A percentile compares a stretch with the other conserved stretches of the same genome.
Evolutionary conservation across 2,888 invertebrate species (phyloP).

Genomic region (Adelognathus sp.): DNA sequence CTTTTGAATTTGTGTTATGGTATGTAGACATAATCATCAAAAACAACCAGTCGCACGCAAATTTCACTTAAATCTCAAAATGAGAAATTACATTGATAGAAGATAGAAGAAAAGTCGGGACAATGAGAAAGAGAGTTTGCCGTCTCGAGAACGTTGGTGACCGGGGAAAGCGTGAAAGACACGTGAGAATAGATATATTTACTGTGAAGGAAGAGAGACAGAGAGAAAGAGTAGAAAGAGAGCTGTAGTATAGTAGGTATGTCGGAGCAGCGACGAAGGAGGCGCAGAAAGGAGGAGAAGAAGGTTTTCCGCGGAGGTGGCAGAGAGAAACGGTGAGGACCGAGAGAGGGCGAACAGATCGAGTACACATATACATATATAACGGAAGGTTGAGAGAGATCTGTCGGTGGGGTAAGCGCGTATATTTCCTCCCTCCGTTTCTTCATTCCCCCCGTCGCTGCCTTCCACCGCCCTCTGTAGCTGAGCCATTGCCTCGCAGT

Average conservation of each 20-base stretch:
- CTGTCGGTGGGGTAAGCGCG: constrained; percentile 60
- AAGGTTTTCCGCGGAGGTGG: constrained; percentile 62
- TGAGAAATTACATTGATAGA: constrained; percentile 80
- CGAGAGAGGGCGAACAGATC: constrained; percentile 75
- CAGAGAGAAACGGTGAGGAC: constrained; percentile 59
- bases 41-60: constrained; percentile 72
- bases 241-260: constrained; percentile 65
- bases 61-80: constrained; percentile 80
- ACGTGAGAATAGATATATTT: constrained; percentile 61
- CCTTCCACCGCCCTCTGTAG: constrained; percentile 82
- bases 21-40: constrained; percentile 65
- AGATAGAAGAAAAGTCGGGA: constrained; percentile 66
- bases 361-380: too few relatives aligned
- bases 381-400: constrained; percentile 67
- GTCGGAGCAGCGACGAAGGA: constrained; percentile 74
- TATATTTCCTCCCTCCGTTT: constrained; percentile 65
- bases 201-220: constrained; percentile 81
- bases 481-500: constrained; percentile 80
- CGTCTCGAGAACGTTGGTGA: constrained; percentile 57
- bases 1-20: too few relatives aligned
- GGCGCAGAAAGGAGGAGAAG: constrained; percentile 74
- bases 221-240: constrained; percentile 83
- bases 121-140: constrained; percentile 51
- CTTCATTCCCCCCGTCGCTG: constrained; percentile 61
- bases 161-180: constrained; percentile 49